phyloP scores from a whole-genome alignment of 1,140 invertebrate species.

The Papilio polyxenes region DNA sequence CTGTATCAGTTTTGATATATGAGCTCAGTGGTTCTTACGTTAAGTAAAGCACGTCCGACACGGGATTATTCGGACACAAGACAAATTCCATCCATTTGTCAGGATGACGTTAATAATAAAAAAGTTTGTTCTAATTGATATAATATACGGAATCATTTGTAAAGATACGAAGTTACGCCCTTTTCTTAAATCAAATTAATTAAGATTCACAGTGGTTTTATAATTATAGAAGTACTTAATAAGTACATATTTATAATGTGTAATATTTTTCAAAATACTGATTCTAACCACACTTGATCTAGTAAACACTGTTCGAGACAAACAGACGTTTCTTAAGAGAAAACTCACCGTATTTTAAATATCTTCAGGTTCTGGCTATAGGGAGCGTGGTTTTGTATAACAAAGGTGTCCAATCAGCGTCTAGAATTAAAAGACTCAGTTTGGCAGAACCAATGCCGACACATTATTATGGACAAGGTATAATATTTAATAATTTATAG shows the following conservation, averaged over 20 bases:
- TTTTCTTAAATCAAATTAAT: not conserved
- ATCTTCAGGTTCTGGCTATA: slow-evolving; percentile 46
- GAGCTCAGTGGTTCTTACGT: not conserved
- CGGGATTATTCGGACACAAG: slow-evolving; percentile 41
- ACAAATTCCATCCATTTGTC: slow-evolving; percentile 51
- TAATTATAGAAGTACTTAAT: not conserved
- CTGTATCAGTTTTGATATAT: slow-evolving; percentile 29
- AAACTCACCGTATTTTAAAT: not conserved
- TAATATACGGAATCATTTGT: slow-evolving; percentile 16
- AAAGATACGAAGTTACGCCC: not conserved
- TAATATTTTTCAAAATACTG: not conserved
- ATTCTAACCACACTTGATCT: not conserved
- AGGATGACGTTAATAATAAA: slow-evolving; percentile 48
- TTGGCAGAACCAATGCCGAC: slow-evolving; percentile 53
- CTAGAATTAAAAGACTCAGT: slow-evolving; percentile 55
- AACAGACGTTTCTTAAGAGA: no score
- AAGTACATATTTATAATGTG: not conserved
- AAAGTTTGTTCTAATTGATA: slow-evolving; percentile 39
- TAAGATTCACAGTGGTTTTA: not conserved
- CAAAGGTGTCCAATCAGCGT: slow-evolving; percentile 34
- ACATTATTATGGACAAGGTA: slow-evolving; percentile 52
- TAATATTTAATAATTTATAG: slow-evolving; percentile 43
- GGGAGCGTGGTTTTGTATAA: slow-evolving; percentile 23
- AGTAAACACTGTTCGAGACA: no score
- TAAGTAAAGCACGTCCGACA: slow-evolving; percentile 33